phyloP scores from a whole-genome alignment of 2,113 vertebrate species.

The Ophiodon elongatus region DNA sequence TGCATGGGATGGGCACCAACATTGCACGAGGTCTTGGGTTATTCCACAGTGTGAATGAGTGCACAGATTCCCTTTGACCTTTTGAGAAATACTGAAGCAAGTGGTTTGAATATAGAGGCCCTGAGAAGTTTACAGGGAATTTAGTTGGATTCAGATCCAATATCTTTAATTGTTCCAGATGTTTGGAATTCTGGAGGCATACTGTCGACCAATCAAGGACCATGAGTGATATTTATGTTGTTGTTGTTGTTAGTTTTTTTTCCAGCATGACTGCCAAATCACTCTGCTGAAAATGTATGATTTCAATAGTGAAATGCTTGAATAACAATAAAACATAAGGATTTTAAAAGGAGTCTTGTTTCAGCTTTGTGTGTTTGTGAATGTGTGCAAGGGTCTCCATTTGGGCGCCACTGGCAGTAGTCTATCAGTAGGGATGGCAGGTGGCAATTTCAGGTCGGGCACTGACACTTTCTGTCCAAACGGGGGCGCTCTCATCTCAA shows the following conservation, averaged over 20 bases:
- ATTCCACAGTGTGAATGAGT: constrained; percentile 42
- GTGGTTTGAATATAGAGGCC: constrained; percentile 23
- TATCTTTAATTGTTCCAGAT: constrained; percentile 22
- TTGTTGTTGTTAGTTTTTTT: neutral
- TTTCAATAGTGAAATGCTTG: constrained; percentile 3
- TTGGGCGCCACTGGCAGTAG: constrained; percentile 43
- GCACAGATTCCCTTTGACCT: constrained; percentile 35
- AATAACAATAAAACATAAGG: constrained; percentile 40
- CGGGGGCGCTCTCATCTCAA: constrained; percentile 64
- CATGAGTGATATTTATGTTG: neutral
- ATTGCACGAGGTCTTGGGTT: neutral
- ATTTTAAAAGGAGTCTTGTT: constrained; percentile 45
- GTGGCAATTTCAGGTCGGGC: constrained; percentile 53
- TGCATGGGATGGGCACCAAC: neutral
- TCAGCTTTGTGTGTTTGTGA: constrained; percentile 26
- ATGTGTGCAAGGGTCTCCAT: constrained; percentile 28
- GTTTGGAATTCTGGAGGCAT: constrained; percentile 30
- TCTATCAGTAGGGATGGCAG: constrained; percentile 45
- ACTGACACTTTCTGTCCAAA: constrained; percentile 68
- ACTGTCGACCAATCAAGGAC: constrained; percentile 1
- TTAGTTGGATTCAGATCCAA: constrained; percentile 23
- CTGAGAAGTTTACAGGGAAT: constrained; percentile 56
- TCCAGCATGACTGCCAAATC: constrained; percentile 3
- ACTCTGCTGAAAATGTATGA: constrained; percentile 5
- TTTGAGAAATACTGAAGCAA: constrained; percentile 41